Base-by-base conservation (phyloP, 2,888 invertebrate genomes). In the Tiliacea citrago region DNA sequence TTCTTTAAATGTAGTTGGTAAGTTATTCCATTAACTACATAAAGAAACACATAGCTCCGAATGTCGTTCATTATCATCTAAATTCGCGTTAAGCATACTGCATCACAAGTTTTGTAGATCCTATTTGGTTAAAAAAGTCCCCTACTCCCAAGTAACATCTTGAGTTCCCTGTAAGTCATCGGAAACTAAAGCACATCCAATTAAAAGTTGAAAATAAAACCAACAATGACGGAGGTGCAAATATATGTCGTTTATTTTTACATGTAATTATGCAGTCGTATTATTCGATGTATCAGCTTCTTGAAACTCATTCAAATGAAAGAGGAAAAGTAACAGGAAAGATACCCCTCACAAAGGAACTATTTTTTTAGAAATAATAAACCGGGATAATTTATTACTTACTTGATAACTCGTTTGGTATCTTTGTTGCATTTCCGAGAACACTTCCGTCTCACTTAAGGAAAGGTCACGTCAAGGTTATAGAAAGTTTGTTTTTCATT, bases 401-500 rank as follows among this genome's bases (percentile, higher is more conserved):
- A 45, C 68, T 69, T 70, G 2, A 55, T 73, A 81, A 83, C 77
- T 72, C 24, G 79, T 80, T 70, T 79, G 66, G 74, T 75, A 70
- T 65, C 62, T 71, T 85, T 79, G 76, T 81, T 74, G 76, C 53
- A 55, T 82, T 86, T 86, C 82, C 83, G 66, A 77, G 83, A 83
- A 85, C 39, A 83, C 63, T 82, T 80, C 82, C 82, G 83, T 16
- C 68, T 77, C 21, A 60, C 35, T 69, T 24, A 45, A 85, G 87
- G 82, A 86, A 86, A 87, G 86, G 86, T 87, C 84, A 84, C 55
- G 61, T 42, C 80, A 77, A 85, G 86, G 80, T 79, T 79, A 63
- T 85, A 85, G 86, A 86, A 85, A 86, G 86, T 86, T 86, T 82
- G 80, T 84, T 87, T 85, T 86, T 85, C 78, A 83, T 84, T 83